Conservation (phyloP, 2,888 invertebrate species). For the Chloromyia formosa region DNA sequence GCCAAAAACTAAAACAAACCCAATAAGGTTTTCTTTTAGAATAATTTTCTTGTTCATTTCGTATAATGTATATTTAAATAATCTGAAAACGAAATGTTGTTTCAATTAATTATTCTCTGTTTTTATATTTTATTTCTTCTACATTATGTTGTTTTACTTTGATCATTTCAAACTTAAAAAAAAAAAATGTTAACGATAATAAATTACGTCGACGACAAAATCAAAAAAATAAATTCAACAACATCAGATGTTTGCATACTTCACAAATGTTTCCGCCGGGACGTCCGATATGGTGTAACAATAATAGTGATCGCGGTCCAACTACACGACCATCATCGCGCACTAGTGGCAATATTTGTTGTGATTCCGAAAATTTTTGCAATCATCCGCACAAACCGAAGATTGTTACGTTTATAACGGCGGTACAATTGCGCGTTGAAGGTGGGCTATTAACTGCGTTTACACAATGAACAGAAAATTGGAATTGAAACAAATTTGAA, state of each 20-base stretch:
- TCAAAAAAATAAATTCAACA: conserved; percentile 10
- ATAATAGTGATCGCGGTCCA: conserved; percentile 58
- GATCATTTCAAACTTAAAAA: too few relatives aligned
- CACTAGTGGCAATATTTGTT: conserved; percentile 61
- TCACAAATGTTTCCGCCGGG: conserved; percentile 62
- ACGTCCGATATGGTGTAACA: conserved; percentile 64
- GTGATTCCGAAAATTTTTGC: conserved; percentile 61
- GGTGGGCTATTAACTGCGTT: conserved; percentile 51
- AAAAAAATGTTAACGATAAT: conserved; percentile 31
- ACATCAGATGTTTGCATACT: conserved; percentile 60
- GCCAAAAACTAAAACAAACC: neutral
- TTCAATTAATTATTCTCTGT: neutral
- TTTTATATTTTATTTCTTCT: conserved; percentile 15
- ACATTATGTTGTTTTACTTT: neutral
- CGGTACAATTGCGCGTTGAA: conserved; percentile 52
- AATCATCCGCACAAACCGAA: conserved; percentile 64
- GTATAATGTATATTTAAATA: conserved; percentile 2
- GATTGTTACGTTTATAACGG: conserved; percentile 58
- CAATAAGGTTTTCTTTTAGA: too few relatives aligned
- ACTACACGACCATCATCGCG: conserved; percentile 59
- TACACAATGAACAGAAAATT: conserved; percentile 48
- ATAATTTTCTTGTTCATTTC: too few relatives aligned
- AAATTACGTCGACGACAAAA: conserved; percentile 43
- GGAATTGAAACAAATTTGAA: conserved; percentile 45
- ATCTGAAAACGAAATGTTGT: conserved; percentile 52